Evolutionary conservation across 1,140 invertebrate species (phyloP), one percentile per base, ranked within the genome.

Genomic region (Stegodyphus dumicola): DNA sequence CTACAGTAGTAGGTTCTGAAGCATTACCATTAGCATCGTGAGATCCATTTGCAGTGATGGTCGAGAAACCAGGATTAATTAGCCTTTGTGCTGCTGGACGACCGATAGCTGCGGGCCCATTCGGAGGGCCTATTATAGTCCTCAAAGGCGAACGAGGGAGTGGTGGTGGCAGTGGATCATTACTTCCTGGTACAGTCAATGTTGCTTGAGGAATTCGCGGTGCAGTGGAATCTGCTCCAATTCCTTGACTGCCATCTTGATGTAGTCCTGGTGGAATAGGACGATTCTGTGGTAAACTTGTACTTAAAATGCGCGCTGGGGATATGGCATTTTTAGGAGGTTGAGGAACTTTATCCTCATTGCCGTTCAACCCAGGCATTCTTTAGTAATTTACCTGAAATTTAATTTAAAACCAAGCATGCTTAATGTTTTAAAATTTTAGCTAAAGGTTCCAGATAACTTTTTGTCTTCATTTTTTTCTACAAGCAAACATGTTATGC

Each of bases 121-220:
- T 78, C 6, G 84, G 84, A 13, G 84, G 84, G 48, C 66, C 84
- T 18, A 86, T 86, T 6, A 86, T 86, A 10, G 84, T 86, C 13
- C 84, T 70, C 11, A 86, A 48, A 53, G 84, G 84, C 2, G 84
- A 86, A 65, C 84, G 60, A 18, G 75, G 84, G 5, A 86, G 52
- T 6, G n/a, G 9, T 17, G n/a, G 53, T 5, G 69, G 67, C 5
- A 49, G 54, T 6, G 54, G 54, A 54, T 76, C 80, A 53, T 65
- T 65, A 17, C 56, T 56, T 2, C 75, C 67, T 10, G 84, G 84
- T 1, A 86, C 76, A 3, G 75, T 66, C 11, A 86, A 66, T 66
- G n/a, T 85, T 54, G 65, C 18, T 13, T 60, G 52, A 51, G 18
- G 56, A 18, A 75, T 53, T 49, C 80, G 75, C 7, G 73, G 71